These are phyloP conservation scores for Neogale vison DNA, from an alignment of 2,113 vertebrate species.

Conservation along the genomic window DNA sequence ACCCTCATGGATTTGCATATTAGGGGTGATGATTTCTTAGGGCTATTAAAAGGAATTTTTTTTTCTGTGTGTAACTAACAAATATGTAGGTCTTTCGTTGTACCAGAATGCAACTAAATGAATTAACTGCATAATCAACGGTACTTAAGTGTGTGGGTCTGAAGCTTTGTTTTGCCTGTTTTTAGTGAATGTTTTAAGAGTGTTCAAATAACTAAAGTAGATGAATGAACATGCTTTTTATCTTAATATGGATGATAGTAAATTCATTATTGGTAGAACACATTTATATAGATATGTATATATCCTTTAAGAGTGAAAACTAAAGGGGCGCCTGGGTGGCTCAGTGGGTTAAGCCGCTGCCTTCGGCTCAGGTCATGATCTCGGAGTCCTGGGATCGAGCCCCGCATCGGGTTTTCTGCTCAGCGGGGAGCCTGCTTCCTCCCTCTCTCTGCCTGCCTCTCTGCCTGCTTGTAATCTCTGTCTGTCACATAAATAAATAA, in stretches of 20 bases:
- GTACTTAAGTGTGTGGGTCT: neutral
- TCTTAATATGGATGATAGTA: neutral
- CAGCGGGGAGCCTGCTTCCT: too few relatives aligned
- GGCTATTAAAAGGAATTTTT: neutral
- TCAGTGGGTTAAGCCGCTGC: too few relatives aligned
- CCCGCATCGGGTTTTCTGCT: too few relatives aligned
- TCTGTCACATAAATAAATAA: too few relatives aligned
- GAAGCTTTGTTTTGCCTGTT: slow-evolving; percentile 18
- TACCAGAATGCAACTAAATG: neutral
- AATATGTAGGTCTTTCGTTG: neutral
- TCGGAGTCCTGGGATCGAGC: too few relatives aligned
- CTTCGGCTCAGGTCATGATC: too few relatives aligned
- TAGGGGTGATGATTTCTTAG: neutral
- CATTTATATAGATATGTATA: neutral
- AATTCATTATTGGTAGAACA: slow-evolving; percentile 39
- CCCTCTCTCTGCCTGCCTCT: too few relatives aligned
- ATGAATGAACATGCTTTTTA: slow-evolving; percentile 20
- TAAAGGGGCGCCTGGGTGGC: too few relatives aligned
- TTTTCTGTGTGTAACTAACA: neutral
- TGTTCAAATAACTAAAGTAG: slow-evolving; percentile 26
- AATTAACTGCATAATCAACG: neutral
- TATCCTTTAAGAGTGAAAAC: slow-evolving; percentile 21
- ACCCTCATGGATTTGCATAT: neutral
- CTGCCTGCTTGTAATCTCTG: too few relatives aligned
- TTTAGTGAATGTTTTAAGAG: slow-evolving; percentile 41